Base-by-base conservation (phyloP, 2,888 invertebrate species). In the Aleiodes alternator region DNA sequence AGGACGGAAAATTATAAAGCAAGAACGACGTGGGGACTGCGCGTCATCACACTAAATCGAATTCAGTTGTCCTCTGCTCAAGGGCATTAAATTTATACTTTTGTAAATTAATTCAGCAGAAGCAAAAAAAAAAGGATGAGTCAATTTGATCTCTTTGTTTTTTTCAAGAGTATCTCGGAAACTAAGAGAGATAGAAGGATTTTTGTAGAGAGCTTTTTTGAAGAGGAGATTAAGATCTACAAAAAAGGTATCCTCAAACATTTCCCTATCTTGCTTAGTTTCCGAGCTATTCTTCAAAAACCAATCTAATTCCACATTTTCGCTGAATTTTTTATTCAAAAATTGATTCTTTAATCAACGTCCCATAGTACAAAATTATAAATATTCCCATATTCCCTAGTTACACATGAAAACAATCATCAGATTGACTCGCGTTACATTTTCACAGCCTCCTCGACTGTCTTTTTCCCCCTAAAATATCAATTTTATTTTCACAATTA, bases 1-100 rank as follows among this genome's bases (percentile, higher is more conserved):
- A 79, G 80, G 80, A 80, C 80, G 80, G 80, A 80, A 77, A 79
- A 80, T 76, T 79, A 78, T 79, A 78, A 77, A 74, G 50, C 66
- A 56, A 68, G 51, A 66, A 66, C 38, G 72, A 66, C 16, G 69
- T 61, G 56, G 69, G 51, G 69, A 16, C 68, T 55, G 72, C 53
- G 73, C 69, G 56, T 77, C 56, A 66, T 64, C 48, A 48, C 43
- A 48, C 43, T 55, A 56, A 64, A 64, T 23, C 61, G 29, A 43
- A 64, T 64, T 64, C 16, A 64, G 48, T 64, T 48, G 43, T 64
- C 64, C n/a, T 7, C n/a, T 61, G 38, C 14, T 16, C 61, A 16
- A 61, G 14, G 61, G 34, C 43, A n/a, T 43, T 14, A 66, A 51
- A 50, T 34, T 61, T 14, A 61, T 29, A 43, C 43, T 9, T 43